Percentiles rank a stretch among this genome's conserved stretches.
These are phyloP conservation scores for Ostrea edulis DNA, from an alignment of 1,140 invertebrate genomes.

Conservation along the genomic window DNA sequence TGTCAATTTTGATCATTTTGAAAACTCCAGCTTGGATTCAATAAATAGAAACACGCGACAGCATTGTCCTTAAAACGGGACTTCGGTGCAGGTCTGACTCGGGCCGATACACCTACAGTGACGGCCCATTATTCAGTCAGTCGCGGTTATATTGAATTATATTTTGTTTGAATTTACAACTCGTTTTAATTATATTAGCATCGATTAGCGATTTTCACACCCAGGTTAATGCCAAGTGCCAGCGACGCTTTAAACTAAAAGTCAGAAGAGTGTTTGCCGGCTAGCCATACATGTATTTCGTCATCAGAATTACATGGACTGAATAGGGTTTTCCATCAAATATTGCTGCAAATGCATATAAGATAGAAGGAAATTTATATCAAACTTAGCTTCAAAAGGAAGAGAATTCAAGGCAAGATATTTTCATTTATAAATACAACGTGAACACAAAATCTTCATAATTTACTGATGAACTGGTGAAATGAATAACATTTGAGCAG, in stretches of 20 bases:
- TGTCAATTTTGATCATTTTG: not conserved
- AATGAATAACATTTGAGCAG: no score
- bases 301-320: not conserved
- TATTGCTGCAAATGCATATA: not conserved
- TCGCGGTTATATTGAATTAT: conserved; percentile 8
- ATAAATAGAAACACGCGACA: not conserved
- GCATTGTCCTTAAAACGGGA: not conserved
- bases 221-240: not conserved
- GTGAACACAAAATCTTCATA: no score
- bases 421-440: not conserved
- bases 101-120: not conserved
- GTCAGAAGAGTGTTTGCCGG: not conserved
- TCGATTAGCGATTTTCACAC: conserved; percentile 31
- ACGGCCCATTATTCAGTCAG: not conserved
- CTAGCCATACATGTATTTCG: not conserved
- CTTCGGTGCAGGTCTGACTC: not conserved
- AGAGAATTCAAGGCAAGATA: not conserved
- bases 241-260: not conserved
- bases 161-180: conserved; percentile 18
- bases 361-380: no score
- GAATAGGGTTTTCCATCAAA: not conserved
- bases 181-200: conserved; percentile 37
- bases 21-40: not conserved
- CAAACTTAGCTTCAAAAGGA: not conserved
- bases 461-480: no score